Evolutionary conservation across 2,888 invertebrate species (phyloP), one percentile per base, ranked within the genome.

Genomic region (Campoletis raptor): DNA sequence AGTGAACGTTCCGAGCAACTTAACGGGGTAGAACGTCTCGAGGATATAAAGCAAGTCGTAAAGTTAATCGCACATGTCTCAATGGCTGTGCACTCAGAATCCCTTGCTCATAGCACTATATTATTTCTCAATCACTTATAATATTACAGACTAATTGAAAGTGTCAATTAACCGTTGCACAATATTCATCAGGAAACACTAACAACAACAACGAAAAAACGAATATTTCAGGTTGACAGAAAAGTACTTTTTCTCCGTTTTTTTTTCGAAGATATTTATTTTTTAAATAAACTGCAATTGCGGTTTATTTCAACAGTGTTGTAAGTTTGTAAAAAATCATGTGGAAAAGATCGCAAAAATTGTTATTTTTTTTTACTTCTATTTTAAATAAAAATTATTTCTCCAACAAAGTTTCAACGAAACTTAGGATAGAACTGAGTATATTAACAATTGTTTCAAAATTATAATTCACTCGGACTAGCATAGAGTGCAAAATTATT

Each of bases 11-110:
- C 48, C 42, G 61, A 36, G 24, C 76, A 76, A 69, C 42, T 84
- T 85, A 85, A 85, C 85, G 80, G 85, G 48, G 80, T 76, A 66
- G 85, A 85, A 85, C 80, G 80, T 79, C 83, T 83, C 85, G 76
- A n/a, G 70, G 80, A 85, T 81, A 81, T 85, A 85, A 80, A 84
- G 76, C 70, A 48, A 85, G 85, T 85, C 81, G 76, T 85, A 81
- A 85, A 85, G 76, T 85, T 85, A 85, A 85, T 84, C 79, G 84
- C 61, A 74, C 74, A 57, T 79, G 42, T 80, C 54, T 45, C 74
- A 70, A 61, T 36, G 61, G 21, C 74, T 18, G 64, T 24, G 45
- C 48, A 70, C 52, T 45, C 67, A 24, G 57, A 73, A 73, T 77
- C 74, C 21, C 52, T 52, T 57, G n/a, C 48, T 77, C 78, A 54